A percentile compares a stretch with the other conserved stretches of the same genome.
Evolutionary conservation across 2,113 vertebrate genomes (phyloP).

Genomic region (Casuarius casuarius): DNA sequence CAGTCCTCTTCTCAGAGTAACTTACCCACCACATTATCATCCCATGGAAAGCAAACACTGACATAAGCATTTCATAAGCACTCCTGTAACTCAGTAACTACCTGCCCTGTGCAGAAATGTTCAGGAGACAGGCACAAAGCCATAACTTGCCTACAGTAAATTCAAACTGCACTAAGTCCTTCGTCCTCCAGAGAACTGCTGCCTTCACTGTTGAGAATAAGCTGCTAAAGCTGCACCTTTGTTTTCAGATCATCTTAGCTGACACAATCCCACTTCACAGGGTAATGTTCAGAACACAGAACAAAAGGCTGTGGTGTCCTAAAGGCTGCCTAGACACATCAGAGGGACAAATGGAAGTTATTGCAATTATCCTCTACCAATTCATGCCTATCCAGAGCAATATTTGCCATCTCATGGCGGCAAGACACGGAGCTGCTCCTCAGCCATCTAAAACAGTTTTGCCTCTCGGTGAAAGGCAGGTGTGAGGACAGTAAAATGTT

Average conservation of each 20-base stretch:
- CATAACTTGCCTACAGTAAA: neutral
- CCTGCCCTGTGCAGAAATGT: neutral
- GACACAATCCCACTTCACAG: neutral
- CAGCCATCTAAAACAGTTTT: conserved; percentile 8
- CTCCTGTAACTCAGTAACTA: neutral
- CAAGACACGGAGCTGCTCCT: conserved; percentile 13
- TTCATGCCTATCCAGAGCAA: neutral
- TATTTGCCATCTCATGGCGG: neutral
- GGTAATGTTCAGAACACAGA: neutral
- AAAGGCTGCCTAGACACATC: neutral
- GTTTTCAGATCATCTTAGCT: neutral
- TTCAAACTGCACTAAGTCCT: neutral
- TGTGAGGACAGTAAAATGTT: conserved; percentile 20
- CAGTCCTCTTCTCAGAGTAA: neutral
- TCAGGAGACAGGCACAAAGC: neutral
- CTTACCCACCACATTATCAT: neutral
- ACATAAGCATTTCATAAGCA: neutral
- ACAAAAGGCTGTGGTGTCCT: neutral
- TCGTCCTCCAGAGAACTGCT: neutral
- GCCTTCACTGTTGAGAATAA: neutral
- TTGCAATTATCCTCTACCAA: neutral
- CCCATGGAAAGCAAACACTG: neutral
- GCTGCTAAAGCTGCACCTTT: neutral
- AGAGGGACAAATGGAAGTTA: neutral
- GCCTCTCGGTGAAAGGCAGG: conserved; percentile 16